Evolutionary conservation across 2,797 vertebrate species (phyloP), one percentile per base, ranked within the genome.

Genomic region (Gymnodraco acuticeps): DNA sequence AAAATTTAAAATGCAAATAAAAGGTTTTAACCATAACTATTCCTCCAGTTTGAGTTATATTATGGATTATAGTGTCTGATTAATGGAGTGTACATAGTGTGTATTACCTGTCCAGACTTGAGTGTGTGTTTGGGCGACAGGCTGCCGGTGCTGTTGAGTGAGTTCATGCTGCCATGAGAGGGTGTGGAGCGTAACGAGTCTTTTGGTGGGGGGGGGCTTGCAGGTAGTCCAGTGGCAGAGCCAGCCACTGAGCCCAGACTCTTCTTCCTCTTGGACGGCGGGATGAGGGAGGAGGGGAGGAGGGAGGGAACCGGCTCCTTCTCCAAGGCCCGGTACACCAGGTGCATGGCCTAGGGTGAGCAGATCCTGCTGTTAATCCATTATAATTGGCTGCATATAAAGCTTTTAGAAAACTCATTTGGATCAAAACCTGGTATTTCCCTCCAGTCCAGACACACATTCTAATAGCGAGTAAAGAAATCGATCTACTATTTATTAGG

Each of bases 271-370:
- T 99, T 99, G 12, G 96, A 96, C 3, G 95, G 97, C 1, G 98
- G 98, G 77, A 99, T 91, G 70, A 99, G 97, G 54, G 96, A 80
- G 3, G 96, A 93, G 20, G 97, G 97, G 71, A 99, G 92, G 33
- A 95, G 85, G 0, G 96, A 92, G 51, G 98, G 98, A 59, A 99
- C 97, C 0, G 98, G 97, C 88, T 99, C 98, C 87, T 99, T 99
- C 92, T 99, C 98, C 47, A 99, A 93, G 60, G 98, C 97, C 11
- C 98, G 96, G 90, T 99, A 99, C 75, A 99, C 98, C 91, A 99
- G 94, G 89, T 99, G 98, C 98, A 99, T 99, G 47, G 98, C 98
- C 98, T 99, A 83, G 10, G 20, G n/a, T 7, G 14, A 68, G 33
- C 9, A 79, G 19, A 77, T 15, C 13, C 19, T 52, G 43, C 17